Evolutionary conservation across 2,888 invertebrate species (phyloP), one percentile per base, ranked within the genome.

Genomic region (Eupithecia vulgata): DNA sequence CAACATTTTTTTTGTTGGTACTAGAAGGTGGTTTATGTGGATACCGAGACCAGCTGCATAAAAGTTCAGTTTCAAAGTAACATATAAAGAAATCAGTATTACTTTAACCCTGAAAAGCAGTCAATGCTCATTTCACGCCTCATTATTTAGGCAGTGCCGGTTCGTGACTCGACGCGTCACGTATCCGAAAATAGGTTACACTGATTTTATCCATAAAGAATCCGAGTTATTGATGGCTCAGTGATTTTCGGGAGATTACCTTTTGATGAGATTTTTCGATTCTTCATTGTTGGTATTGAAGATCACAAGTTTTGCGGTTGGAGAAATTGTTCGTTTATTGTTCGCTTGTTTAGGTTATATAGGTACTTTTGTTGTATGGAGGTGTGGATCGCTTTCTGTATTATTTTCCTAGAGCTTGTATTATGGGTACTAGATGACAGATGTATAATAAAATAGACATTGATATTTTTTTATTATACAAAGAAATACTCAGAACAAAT

Each of bases 111-210:
- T 35, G 5, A 57, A 57, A 57, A 25, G 4, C 37, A 64, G 62
- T n/a, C 62, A 37, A 64, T 64, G n/a, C 35, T 64, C 37, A 64
- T 64, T 64, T 64, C 62, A 37, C 34, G 37, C 62, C 37, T 64
- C 62, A 64, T 64, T 64, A 64, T 64, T 64, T 64, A 64, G 35
- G 62, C 62, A 64, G 62, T 6, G n/a, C 35, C 62, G 21, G 35
- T n/a, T 64, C 62, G 62, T 64, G 62, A 64, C 62, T 61, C 73
- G 74, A 74, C 74, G 73, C 67, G 77, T 73, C 77, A 75, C 75
- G 77, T 71, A 30, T 42, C 70, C 69, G 73, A 73, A 73, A 69
- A 69, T 66, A 68, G 73, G 75, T 74, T 78, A 73, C 76, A 78
- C 73, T 45, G 76, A 72, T 64, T 73, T 78, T 73, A 69, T 71